Evolutionary conservation across 2,888 invertebrate genomes (phyloP).

Genomic region (Himalopsyche japonica): DNA sequence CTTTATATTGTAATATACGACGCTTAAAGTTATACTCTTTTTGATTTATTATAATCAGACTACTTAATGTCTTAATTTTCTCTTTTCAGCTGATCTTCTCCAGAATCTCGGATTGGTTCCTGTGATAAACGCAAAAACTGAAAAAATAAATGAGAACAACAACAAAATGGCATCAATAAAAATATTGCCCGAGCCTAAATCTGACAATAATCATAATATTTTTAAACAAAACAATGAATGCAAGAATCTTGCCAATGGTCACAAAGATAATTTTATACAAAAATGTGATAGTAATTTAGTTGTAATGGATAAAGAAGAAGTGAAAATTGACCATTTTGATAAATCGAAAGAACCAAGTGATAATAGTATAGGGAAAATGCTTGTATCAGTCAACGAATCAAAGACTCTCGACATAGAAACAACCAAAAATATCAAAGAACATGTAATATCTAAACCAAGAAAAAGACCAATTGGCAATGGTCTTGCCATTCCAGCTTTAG

Average conservation of each 20-base stretch:
- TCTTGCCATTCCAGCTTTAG: slow-evolving; percentile 28
- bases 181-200: slow-evolving; percentile 2
- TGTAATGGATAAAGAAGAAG: neutral
- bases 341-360: neutral
- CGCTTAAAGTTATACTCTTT: too few relatives aligned
- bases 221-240: slow-evolving; percentile 6
- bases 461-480: slow-evolving; percentile 8
- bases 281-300: neutral
- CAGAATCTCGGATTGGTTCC: slow-evolving; percentile 3
- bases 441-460: slow-evolving; percentile 27
- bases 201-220: slow-evolving; percentile 35
- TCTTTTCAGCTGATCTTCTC: slow-evolving; percentile 20
- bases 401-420: slow-evolving; percentile 15
- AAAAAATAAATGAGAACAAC: neutral
- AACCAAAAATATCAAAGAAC: slow-evolving; percentile 21
- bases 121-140: neutral
- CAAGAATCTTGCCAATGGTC: neutral
- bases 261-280: neutral
- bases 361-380: neutral
- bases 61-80: neutral
- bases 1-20: too few relatives aligned
- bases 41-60: too few relatives aligned
- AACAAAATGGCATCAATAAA: neutral
- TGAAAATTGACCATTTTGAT: neutral
- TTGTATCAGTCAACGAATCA: neutral